These are phyloP conservation scores for Eilema sororculum DNA, from an alignment of 2,888 invertebrate species.

Conservation along the genomic window DNA sequence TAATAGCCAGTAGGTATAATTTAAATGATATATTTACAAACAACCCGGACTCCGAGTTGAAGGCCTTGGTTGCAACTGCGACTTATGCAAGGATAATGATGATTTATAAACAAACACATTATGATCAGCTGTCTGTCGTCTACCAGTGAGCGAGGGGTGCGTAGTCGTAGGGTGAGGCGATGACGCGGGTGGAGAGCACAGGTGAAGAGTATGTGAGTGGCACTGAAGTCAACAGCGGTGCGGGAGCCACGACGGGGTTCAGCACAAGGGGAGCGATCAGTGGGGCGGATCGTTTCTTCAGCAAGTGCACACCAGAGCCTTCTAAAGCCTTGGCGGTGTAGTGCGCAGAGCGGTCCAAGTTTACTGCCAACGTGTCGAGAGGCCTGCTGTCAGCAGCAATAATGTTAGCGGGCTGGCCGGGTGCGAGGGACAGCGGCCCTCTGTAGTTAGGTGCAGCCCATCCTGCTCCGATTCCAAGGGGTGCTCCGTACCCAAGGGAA, in stretches of 20 bases:
- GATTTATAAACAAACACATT: neutral
- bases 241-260: conserved; percentile 41
- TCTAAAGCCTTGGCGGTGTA: conserved; percentile 69
- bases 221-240: conserved; percentile 35
- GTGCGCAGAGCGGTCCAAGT: conserved; percentile 77
- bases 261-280: conserved; percentile 46
- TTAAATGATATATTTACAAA: conserved; percentile 17
- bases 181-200: neutral
- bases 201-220: neutral
- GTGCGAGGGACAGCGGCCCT: conserved; percentile 78
- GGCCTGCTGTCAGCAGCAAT: conserved; percentile 78
- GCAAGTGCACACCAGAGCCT: conserved; percentile 56
- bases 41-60: too few relatives aligned
- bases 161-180: neutral
- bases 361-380: conserved; percentile 78
- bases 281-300: conserved; percentile 72
- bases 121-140: conserved; percentile 16
- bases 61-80: too few relatives aligned
- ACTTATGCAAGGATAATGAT: too few relatives aligned
- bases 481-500: conserved; percentile 37
- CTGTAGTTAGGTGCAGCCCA: conserved; percentile 64
- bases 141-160: conserved; percentile 52
- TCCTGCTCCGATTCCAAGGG: conserved; percentile 29
- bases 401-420: conserved; percentile 79
- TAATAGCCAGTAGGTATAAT: neutral